Evolutionary conservation across 2,797 vertebrate genomes (phyloP).

Genomic region (Varecia variegata): DNA sequence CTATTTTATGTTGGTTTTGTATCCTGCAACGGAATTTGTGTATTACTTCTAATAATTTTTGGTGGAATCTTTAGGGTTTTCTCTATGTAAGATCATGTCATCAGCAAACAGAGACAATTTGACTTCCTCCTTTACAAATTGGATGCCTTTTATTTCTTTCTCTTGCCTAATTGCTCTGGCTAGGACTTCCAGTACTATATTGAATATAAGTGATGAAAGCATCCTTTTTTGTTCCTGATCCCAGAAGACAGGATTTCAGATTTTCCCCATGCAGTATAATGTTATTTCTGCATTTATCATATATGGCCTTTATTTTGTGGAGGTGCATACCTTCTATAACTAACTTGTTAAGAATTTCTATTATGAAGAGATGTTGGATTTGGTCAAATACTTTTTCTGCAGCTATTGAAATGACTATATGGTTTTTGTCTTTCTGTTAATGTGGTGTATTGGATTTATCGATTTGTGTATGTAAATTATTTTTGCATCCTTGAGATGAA

Average conservation of each 20-base stretch:
- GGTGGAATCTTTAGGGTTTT: neutral
- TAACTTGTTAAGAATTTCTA: neutral
- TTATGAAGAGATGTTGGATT: neutral
- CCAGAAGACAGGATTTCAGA: neutral
- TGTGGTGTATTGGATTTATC: neutral
- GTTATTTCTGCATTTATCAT: neutral
- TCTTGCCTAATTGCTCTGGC: neutral
- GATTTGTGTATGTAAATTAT: neutral
- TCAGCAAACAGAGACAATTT: neutral
- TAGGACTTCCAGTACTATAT: neutral
- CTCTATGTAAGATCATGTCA: neutral
- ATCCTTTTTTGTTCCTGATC: neutral
- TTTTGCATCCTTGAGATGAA: neutral
- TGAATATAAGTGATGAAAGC: neutral
- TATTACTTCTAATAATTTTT: neutral
- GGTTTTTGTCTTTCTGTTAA: neutral
- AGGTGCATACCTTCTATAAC: neutral
- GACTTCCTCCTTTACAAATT: neutral
- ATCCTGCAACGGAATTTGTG: neutral
- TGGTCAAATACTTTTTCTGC: neutral
- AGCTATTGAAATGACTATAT: neutral
- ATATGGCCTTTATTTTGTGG: neutral
- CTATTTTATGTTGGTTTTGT: neutral
- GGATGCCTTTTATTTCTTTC: neutral
- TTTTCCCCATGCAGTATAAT: neutral